Base-by-base conservation (phyloP, 2,113 vertebrate genomes). In the Collichthys lucidus region DNA sequence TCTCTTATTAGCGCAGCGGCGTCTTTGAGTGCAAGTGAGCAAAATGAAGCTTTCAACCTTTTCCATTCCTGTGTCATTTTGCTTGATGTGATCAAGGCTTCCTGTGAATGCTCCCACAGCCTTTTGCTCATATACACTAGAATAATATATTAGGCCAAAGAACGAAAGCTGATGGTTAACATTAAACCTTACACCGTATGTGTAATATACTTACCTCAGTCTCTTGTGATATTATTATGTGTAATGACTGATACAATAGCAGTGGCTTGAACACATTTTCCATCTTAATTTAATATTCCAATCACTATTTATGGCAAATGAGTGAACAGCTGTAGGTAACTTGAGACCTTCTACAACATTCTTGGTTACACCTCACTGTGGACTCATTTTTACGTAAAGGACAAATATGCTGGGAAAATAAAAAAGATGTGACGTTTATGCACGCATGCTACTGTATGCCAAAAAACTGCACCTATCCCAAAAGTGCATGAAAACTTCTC, bases 31-130 rank as follows among this genome's bases (percentile, higher is more conserved):
- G 53, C 16, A 1, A 15, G 0, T 42, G 44, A 84, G 83, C 68
- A 88, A 88, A 89, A 90, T 88, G 40, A 86, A 73, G 78, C 77
- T 83, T 92, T 90, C 62, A 88, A 86, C 84, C 84, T 89, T 82
- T 68, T 26, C 56, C 63, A 66, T 88, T 73, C 63, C 66, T 64
- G 46, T 83, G 72, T 81, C 65, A 66, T 80, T 92, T 70, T 75
- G 63, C 73, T 71, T 64, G 77, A 83, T 68, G 82, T 76, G 80
- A 88, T 85, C 75, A 62, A 70, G 77, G 74, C 29, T 86, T 77
- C 66, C n/a, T 64, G 69, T 40, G 11, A 11, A 70, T 4, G 12
- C 59, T 14, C 49, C 35, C 8, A 15, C 35, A 44, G 16, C 22
- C 11, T 80, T 35, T 15, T 24, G 9, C 29, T 59, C 52, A 31